phyloP scores from a whole-genome alignment of 2,888 invertebrate genomes.

The Zygothrica quintamaculata region DNA sequence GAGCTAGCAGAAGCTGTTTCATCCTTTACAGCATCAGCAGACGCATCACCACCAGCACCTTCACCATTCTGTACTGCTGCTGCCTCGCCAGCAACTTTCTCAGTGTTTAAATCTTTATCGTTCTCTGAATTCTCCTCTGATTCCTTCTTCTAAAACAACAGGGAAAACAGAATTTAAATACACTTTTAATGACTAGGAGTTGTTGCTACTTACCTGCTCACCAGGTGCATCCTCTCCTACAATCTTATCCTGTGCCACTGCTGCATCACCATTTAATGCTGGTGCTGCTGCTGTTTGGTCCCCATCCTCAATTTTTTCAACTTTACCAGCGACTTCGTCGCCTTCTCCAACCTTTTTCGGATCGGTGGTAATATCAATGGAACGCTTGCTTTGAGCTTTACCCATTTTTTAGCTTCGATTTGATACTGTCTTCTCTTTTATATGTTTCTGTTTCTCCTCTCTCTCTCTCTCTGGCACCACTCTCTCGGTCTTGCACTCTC shows the following conservation, averaged over 20 bases:
- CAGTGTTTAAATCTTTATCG: conserved; percentile 89
- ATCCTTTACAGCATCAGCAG: conserved; percentile 72
- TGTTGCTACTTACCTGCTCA: conserved; percentile 39
- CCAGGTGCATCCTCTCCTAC: conserved; percentile 85
- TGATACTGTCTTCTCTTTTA: too few relatives aligned
- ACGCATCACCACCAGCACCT: conserved; percentile 45
- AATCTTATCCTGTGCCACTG: conserved; percentile 87
- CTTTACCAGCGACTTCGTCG: conserved; percentile 88
- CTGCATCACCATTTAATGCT: conserved; percentile 88
- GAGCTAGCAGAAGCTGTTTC: conserved; percentile 56
- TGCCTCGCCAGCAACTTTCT: conserved; percentile 85
- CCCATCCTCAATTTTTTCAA: conserved; percentile 91
- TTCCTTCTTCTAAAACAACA: conserved; percentile 86
- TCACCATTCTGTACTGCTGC: conserved; percentile 54
- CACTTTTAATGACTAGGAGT: neutral
- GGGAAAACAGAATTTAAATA: neutral
- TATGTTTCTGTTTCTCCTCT: conserved; percentile 55
- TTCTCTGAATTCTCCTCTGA: conserved; percentile 86
- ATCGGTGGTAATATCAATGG: conserved; percentile 92
- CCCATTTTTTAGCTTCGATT: too few relatives aligned
- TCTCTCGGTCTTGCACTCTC: too few relatives aligned
- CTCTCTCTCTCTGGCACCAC: too few relatives aligned
- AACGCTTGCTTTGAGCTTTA: conserved; percentile 94
- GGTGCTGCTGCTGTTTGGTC: conserved; percentile 85
- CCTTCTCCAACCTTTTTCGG: conserved; percentile 85